Base-by-base conservation (phyloP, 1,140 invertebrate genomes). In the Camponotus floridanus region DNA sequence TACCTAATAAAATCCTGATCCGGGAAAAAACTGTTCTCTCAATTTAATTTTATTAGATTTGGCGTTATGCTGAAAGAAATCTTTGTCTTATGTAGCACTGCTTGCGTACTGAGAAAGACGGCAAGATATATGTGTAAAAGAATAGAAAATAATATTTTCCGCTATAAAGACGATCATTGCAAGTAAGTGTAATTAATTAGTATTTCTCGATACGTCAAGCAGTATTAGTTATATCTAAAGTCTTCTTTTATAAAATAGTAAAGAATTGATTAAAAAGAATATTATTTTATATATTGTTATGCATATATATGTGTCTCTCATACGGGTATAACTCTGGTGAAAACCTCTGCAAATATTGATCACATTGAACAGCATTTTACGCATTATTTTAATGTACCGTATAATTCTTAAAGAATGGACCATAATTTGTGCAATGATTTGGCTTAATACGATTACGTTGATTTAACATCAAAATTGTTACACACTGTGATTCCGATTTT, bases 31-130 rank as follows among this genome's bases (percentile, higher is more conserved):
- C 76, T 39, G 62, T 68, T 74, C 45, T 55, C n/a, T 48, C 55
- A 55, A 83, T 74, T 83, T 83, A 26, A 83, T 83, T 83, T 73
- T 83, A 83, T 61, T 68, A 6, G 67, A 48, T 81, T 73, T 83
- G 68, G 2, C 39, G 31, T 74, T 83, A 73, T 73, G 79, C 79
- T 83, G 79, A 83, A 83, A 83, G 68, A 83, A 83, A 48, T 73
- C 55, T 61, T 73, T 73, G 68, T 73, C 36, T 70, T 62, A 26
- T 67, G 8, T 70, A 51, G 51, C 51, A 42, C 68, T 33, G 68
- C 39, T 36, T 71, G 79, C 39, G 57, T 42, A 73, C 39, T 11
- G 79, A 83, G 68, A 83, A 83, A 73, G 13, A 33, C 26, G 9
- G 18, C 64, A 18, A 42, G 9, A 67, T 45, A 51, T 51, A 48